Evolutionary conservation across 2,113 vertebrate genomes (phyloP).

Genomic region (Galemys pyrenaicus): DNA sequence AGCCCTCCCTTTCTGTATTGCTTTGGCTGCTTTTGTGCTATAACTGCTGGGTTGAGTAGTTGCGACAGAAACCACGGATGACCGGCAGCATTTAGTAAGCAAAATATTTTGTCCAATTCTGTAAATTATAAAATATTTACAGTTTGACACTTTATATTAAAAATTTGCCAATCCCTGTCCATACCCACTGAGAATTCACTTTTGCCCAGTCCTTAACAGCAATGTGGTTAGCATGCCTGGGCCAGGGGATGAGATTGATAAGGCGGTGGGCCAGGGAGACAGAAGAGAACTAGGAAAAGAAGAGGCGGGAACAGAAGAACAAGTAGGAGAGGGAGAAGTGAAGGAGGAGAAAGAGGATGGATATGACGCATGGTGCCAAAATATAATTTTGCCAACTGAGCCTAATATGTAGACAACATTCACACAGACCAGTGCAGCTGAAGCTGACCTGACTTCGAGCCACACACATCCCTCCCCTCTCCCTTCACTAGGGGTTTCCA

Average conservation of each 20-base stretch:
- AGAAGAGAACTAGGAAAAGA: neutral
- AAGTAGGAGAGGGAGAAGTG: neutral
- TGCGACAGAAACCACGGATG: neutral
- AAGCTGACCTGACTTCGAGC: neutral
- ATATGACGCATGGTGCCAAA: neutral
- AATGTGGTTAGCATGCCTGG: neutral
- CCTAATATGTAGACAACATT: neutral
- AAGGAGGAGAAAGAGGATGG: neutral
- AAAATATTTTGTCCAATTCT: too few relatives aligned
- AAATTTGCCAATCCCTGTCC: neutral
- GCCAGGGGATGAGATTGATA: neutral
- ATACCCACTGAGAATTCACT: neutral
- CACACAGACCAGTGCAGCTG: neutral
- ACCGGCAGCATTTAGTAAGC: neutral
- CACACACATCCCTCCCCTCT: fast-evolving
- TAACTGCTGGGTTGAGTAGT: neutral
- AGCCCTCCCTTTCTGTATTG: neutral
- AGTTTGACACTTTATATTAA: neutral
- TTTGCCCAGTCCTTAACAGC: neutral
- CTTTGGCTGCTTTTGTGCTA: neutral
- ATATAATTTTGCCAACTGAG: neutral
- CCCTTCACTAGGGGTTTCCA: neutral
- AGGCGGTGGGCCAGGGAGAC: neutral
- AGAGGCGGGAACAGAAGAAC: neutral
- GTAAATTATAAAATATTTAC: neutral